A percentile compares a stretch with the other conserved stretches of the same genome.
Conservation (phyloP, 2,113 vertebrate genomes). For the Euleptes europaea region DNA sequence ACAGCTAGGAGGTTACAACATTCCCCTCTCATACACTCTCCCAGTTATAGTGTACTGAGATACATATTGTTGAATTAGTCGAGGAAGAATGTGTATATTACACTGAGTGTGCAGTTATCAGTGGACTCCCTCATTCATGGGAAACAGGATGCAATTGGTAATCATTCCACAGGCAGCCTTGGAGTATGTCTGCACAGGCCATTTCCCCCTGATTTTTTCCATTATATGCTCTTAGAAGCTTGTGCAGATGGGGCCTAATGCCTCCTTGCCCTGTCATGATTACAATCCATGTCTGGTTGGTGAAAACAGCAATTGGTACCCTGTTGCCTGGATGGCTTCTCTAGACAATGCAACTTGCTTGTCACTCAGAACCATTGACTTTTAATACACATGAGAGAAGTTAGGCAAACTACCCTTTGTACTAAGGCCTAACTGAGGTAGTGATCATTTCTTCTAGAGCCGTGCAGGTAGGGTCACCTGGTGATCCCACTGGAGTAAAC, state of each 20-base stretch:
- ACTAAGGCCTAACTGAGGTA: background rate
- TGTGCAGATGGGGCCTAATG: background rate
- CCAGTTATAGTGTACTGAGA: constrained; percentile 1
- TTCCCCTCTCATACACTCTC: background rate
- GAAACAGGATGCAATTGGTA: background rate
- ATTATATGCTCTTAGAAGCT: background rate
- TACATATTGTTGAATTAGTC: background rate
- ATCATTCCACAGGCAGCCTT: background rate
- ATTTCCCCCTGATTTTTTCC: background rate
- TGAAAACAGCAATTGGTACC: background rate
- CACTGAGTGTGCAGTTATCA: background rate
- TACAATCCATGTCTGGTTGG: background rate
- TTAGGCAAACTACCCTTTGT: background rate
- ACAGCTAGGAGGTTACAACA: background rate
- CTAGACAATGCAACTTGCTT: background rate
- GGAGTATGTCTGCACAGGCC: background rate
- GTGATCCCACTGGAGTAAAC: background rate
- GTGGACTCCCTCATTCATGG: background rate
- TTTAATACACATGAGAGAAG: background rate
- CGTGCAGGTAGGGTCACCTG: background rate
- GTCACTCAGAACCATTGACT: background rate
- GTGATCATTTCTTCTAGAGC: no score
- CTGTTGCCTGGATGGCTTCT: background rate
- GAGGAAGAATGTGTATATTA: background rate
- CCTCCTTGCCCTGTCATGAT: background rate